Conservation (phyloP, 2,888 invertebrate genomes). For the Caenorhabditis uteleia region DNA sequence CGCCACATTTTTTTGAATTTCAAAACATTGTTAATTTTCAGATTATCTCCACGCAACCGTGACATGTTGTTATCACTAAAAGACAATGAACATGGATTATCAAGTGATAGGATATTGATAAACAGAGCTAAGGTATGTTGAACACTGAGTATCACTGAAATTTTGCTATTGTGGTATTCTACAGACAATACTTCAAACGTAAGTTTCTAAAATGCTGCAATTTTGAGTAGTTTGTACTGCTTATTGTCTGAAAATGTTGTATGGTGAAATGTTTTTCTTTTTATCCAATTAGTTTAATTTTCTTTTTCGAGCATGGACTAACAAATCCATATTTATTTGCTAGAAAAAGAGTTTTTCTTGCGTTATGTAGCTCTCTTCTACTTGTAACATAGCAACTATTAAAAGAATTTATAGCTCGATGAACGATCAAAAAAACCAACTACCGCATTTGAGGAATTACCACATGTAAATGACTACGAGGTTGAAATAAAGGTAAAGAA, state of each 20-base stretch:
- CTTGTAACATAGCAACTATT: neutral
- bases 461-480: constrained; percentile 38
- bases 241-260: too few relatives aligned
- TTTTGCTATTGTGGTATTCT: neutral
- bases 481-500: constrained; percentile 44
- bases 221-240: too few relatives aligned
- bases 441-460: constrained; percentile 27
- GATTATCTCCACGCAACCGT: constrained; percentile 37
- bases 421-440: too few relatives aligned
- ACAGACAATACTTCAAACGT: neutral
- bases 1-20: neutral
- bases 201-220: neutral
- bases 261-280: too few relatives aligned
- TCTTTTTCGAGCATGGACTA: too few relatives aligned
- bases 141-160: neutral
- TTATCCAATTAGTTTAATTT: too few relatives aligned
- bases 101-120: constrained; percentile 33
- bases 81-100: constrained; percentile 27
- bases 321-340: too few relatives aligned
- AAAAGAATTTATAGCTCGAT: too few relatives aligned
- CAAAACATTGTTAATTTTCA: neutral
- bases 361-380: neutral
- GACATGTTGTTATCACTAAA: constrained; percentile 33
- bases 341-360: neutral
- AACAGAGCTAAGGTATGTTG: constrained; percentile 25